phyloP scores from a whole-genome alignment of 1,140 invertebrate genomes.

The Sinonovacula constricta region DNA sequence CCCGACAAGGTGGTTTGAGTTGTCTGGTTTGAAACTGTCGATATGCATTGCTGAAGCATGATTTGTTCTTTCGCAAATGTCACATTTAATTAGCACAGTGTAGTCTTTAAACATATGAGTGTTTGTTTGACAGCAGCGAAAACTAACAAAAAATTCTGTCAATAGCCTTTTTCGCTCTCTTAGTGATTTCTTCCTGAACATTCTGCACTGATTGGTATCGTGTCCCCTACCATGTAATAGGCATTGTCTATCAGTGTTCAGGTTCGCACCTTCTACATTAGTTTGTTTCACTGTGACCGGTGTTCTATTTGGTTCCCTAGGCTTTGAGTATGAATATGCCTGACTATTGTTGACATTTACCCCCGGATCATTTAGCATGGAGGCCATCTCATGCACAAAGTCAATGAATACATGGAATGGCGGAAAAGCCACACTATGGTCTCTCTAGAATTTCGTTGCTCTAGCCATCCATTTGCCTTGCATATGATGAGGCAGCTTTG shows the following conservation, averaged over 20 bases:
- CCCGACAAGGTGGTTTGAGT: neutral
- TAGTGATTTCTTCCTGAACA: neutral
- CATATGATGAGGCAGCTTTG: constrained; percentile 32
- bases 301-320: neutral
- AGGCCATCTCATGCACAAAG: constrained; percentile 35
- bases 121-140: constrained; percentile 4
- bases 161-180: constrained; percentile 1
- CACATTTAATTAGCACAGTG: constrained; percentile 1
- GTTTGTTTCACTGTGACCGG: neutral
- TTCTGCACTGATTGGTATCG: constrained; percentile 1
- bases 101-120: constrained; percentile 21
- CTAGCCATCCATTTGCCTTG: constrained; percentile 50
- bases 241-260: constrained; percentile 9
- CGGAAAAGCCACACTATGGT: constrained; percentile 25
- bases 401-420: constrained; percentile 46
- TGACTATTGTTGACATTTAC: neutral
- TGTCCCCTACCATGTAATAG: too few relatives aligned
- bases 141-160: constrained; percentile 6
- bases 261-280: neutral
- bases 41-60: constrained; percentile 16
- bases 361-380: constrained; percentile 47
- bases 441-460: constrained; percentile 36
- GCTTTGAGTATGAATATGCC: neutral
- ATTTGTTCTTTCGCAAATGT: constrained; percentile 13
- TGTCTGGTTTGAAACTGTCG: neutral